Base-by-base conservation (phyloP, 2,113 vertebrate species). In the Salvelinus namaycush region DNA sequence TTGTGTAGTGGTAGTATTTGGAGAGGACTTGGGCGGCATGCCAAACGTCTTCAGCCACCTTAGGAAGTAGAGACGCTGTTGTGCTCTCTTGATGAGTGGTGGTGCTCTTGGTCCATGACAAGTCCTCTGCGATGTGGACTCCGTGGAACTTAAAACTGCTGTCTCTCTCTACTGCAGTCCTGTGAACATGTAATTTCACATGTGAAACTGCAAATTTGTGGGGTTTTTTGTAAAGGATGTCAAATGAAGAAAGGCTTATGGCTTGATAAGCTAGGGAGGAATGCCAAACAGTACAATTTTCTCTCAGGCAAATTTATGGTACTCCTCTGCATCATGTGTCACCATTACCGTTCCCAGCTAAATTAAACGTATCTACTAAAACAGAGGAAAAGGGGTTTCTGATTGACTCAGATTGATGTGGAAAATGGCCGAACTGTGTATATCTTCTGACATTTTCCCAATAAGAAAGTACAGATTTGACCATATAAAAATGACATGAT, bases 211-310 rank as follows among this genome's bases (percentile, higher is more conserved):
- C 27, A 24, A 13, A 68, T 34, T 68, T 54, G 49, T 79, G 44
- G 27, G 0, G 11, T 3, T 11, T 11, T 44, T 44, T 44, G 39
- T 44, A 11, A 44, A 44, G 39, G 39, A 44, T 73, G 74, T 72
- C 68, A 80, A 65, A 29, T 67, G 20, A 76, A 27, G 59, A 51
- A 57, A 48, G 65, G 48, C 39, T 65, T n/a, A 39, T 20, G 70
- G 31, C 31, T 75, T 78, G 57, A 68, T 73, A 69, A 76, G 70
- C 68, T 49, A 59, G 7, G n/a, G 69, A 14, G 64, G 34, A 66
- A 66, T 29, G 29, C 8, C 18, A 72, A 34, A 74, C 48, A n/a
- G 26, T 79, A 72, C 39, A 27, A 27, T 54, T 72, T 72, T 39
- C 13, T 51, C 44, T 75, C 44, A 49, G 22, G 39, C 64, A 70